These are phyloP conservation scores for Myotis findleyi DNA, from an alignment of 2,797 vertebrate species.

Conservation along the genomic window DNA sequence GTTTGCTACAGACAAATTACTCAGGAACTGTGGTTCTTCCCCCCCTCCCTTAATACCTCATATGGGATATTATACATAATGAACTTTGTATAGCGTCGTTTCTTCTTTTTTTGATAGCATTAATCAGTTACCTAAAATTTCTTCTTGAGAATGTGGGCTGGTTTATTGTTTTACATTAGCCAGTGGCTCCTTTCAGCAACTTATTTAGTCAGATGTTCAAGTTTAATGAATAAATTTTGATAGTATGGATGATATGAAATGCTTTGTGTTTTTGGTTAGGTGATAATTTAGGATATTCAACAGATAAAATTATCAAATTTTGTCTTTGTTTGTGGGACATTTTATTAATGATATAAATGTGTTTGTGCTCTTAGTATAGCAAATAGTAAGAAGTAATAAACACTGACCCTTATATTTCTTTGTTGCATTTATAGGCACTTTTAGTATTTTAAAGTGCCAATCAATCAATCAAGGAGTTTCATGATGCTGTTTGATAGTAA, in stretches of 20 bases:
- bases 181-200: not conserved
- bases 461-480: slow-evolving; percentile 25
- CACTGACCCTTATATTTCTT: not conserved
- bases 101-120: not conserved
- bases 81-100: not conserved
- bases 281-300: slow-evolving; percentile 33
- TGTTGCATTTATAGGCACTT: slow-evolving; percentile 35
- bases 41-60: not conserved
- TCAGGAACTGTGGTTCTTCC: not conserved
- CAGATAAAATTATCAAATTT: slow-evolving; percentile 47
- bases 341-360: slow-evolving; percentile 40
- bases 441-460: slow-evolving; percentile 23
- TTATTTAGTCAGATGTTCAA: slow-evolving; percentile 30
- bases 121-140: slow-evolving; percentile 32
- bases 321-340: slow-evolving; percentile 33
- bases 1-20: slow-evolving; percentile 27
- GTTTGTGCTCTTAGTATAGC: not conserved
- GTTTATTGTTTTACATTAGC: slow-evolving; percentile 62
- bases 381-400: slow-evolving; percentile 43
- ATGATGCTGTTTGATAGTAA: not conserved
- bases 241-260: slow-evolving; percentile 37
- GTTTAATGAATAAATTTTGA: slow-evolving; percentile 48
- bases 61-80: not conserved
- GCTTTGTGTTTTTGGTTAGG: slow-evolving; percentile 23
- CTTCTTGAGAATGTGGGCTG: not conserved